These are phyloP conservation scores for Camponotus pennsylvanicus DNA, from an alignment of 1,140 invertebrate genomes.

Conservation along the genomic window DNA sequence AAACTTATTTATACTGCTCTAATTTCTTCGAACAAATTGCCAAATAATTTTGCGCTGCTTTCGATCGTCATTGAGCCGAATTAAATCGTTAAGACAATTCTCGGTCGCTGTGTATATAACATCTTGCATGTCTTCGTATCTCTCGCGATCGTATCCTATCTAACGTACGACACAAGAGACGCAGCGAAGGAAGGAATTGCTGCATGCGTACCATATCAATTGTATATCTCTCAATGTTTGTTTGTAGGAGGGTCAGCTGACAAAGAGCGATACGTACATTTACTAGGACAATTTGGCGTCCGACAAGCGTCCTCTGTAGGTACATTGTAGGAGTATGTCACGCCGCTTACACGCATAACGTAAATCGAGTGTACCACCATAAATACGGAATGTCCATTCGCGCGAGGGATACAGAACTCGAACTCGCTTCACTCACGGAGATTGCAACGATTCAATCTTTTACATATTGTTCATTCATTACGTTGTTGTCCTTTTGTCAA, in stretches of 20 bases:
- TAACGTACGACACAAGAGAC: neutral
- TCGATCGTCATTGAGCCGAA: neutral
- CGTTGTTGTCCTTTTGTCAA: neutral
- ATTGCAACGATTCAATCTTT: neutral
- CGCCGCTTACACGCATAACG: conserved; percentile 66
- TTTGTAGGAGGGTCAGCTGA: conserved; percentile 78
- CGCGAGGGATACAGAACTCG: neutral
- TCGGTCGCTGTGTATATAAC: neutral
- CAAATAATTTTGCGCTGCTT: conserved; percentile 11
- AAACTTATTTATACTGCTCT: conserved; percentile 19
- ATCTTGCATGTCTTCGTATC: conserved; percentile 24
- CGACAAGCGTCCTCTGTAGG: conserved; percentile 69
- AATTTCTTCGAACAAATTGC: neutral
- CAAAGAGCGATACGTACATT: conserved; percentile 86
- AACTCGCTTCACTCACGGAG: conserved; percentile 7
- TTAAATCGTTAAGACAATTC: conserved; percentile 13
- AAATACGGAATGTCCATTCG: conserved; percentile 11
- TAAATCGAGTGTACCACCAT: conserved; percentile 39
- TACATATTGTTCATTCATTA: neutral
- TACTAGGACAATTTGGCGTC: conserved; percentile 82
- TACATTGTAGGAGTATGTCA: conserved; percentile 72
- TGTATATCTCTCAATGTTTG: conserved; percentile 75
- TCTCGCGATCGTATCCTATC: neutral
- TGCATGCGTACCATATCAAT: conserved; percentile 67
- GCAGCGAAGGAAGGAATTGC: conserved; percentile 12